Evolutionary conservation across 2,113 vertebrate genomes (phyloP), one percentile per base, ranked within the genome.

Genomic region (Ochotona curzoniae): DNA sequence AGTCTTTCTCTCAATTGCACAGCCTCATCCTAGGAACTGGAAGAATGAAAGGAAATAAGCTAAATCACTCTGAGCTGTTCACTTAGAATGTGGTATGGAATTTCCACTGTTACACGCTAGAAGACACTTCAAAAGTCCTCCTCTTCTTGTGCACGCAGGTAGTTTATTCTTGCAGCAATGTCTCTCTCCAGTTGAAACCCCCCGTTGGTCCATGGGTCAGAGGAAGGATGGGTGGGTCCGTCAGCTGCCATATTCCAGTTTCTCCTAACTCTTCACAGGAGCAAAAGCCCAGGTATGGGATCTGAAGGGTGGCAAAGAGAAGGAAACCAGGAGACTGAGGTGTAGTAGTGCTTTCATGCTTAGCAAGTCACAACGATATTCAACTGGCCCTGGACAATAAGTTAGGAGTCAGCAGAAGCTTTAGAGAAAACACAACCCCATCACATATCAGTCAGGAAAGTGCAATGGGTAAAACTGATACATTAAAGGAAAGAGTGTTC

Each of bases 121-220:
- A 75, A 90, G 90, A 97, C 81, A 79, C 74, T 89, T 93, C 84
- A 57, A 66, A 25, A 64, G 87, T 0, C 91, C 75, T 47, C 25
- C 94, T 60, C n/a, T n/a, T 90, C 75, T 44, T 13, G 4, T 89
- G 5, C 0, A 1, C 4, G 8, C 1, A 5, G 1, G 47, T 5
- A 9, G 82, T 49, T 97, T 97, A 98, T 51, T 99, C 99, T 87
- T 99, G 99, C 44, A 99, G 98, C 47, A 99, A 97, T 54, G 99
- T 99, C 97, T 99, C 99, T 98, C 99, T 99, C 99, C 99, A 99
- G 98, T 99, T 99, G 98, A 99, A 99, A 97, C 99, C 99, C 93
- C 99, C 99, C 51, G 99, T 99, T 30, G 99, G 99, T 97, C 99
- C 99, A 0, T 99, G 99, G 82, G 99, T 99, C 78, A 99, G 98